These are phyloP conservation scores for Cherax destructor DNA, from an alignment of 1,140 invertebrate species.

Conservation along the genomic window DNA sequence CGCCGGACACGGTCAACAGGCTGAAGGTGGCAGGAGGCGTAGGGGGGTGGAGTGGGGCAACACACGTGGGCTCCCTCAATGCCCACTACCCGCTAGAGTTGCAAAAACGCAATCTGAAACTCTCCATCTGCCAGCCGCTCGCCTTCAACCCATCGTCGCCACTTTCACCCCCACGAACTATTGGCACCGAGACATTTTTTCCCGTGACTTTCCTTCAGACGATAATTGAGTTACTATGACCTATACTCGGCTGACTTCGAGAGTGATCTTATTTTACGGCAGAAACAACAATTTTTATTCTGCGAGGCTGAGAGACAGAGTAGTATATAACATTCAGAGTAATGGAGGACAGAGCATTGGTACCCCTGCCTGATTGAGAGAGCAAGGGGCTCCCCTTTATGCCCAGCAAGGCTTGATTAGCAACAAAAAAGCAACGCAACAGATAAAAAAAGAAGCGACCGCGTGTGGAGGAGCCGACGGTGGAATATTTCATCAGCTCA, in stretches of 20 bases:
- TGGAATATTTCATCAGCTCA: background rate
- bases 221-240: too few relatives aligned
- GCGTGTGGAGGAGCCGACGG: background rate
- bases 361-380: constrained; percentile 22
- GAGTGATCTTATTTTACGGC: too few relatives aligned
- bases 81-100: constrained; percentile 28
- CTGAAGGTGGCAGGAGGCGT: background rate
- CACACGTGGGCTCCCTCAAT: constrained; percentile 27
- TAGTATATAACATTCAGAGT: too few relatives aligned
- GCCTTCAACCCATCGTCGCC: constrained; percentile 5
- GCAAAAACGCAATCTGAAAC: constrained; percentile 42
- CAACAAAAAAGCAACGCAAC: constrained; percentile 27
- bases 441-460: background rate
- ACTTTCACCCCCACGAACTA: background rate
- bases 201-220: too few relatives aligned
- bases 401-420: constrained; percentile 37
- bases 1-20: too few relatives aligned
- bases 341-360: background rate
- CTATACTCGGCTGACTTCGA: too few relatives aligned
- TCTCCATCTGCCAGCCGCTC: constrained; percentile 5
- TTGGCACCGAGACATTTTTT: too few relatives aligned
- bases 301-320: too few relatives aligned
- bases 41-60: background rate
- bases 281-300: too few relatives aligned
- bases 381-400: background rate